A percentile compares a stretch with the other conserved stretches of the same genome.
These are phyloP conservation scores for Cyaniris semiargus DNA, from an alignment of 2,888 invertebrate species.

Conservation along the genomic window DNA sequence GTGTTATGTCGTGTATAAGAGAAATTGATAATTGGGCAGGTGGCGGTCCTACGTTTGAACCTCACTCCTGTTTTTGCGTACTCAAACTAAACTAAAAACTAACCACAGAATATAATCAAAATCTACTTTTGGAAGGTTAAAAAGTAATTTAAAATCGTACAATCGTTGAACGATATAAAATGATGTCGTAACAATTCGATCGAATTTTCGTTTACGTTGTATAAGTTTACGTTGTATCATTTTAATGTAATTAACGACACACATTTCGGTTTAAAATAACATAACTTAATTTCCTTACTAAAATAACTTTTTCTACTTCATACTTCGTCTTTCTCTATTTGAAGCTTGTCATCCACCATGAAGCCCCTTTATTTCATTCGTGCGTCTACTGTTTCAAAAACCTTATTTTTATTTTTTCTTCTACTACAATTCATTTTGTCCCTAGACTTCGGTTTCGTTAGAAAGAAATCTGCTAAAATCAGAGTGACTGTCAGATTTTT, in stretches of 20 bases:
- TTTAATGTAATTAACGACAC: constrained; percentile 8
- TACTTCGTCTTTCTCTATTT: neutral
- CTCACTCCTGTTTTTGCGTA: neutral
- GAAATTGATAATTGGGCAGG: neutral
- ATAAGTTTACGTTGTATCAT: neutral
- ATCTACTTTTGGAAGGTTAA: too few species aligned
- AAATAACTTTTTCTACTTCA: neutral
- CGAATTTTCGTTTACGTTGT: neutral
- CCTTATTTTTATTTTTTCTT: neutral
- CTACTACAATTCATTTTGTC: neutral
- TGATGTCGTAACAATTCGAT: neutral
- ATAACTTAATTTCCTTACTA: neutral
- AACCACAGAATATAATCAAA: neutral
- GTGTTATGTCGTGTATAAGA: neutral
- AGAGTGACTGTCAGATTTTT: neutral
- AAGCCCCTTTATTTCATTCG: neutral
- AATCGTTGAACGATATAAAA: neutral
- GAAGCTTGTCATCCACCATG: neutral
- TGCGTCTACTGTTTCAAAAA: neutral
- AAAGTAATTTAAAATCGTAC: neutral
- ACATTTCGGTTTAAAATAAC: neutral
- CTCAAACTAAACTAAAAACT: neutral
- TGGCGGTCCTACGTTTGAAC: too few species aligned
- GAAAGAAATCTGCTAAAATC: neutral
- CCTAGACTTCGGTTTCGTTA: neutral